Base-by-base conservation (phyloP, 1,140 invertebrate genomes). In the Bursaphelenchus mucronatus region DNA sequence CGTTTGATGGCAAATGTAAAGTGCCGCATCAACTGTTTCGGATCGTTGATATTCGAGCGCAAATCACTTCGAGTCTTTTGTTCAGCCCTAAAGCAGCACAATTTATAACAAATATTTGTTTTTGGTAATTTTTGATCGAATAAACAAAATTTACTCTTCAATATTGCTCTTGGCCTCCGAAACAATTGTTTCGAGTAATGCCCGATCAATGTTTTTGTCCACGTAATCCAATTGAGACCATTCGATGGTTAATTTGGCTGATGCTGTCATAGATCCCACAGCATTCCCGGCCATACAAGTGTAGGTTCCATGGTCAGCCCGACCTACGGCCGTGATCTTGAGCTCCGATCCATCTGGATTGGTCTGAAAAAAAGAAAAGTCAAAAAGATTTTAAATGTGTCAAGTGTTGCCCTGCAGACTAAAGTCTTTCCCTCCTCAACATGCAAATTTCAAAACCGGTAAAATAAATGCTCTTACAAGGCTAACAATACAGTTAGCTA, bases 221-320 rank as follows among this genome's bases (percentile, higher is more conserved):
- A 80, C 43, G 3, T 55, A 40, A 55, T 73, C 69, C 40, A 74
- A 58, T 44, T 77, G 61, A 13, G 73, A 61, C 10, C 49, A 61
- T 10, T 74, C 43, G 15, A 76, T 66, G 15, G 56, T 63, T 41
- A 76, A 54, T 47, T 58, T 40, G 30, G 74, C 76, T 21, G 76
- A 73, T 10, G 74, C 63, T 15, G 76, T 79, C 76, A 78, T 78
- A 8, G 76, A 68, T 6, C 75, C 75, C 10, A 76, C 73, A 8
- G 66, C 52, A 57, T 78, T 77, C 10, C 76, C 78, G 8, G 79
- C 78, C 78, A 80, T 79, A 52, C 78, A 80, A 21, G 77, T 66
- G 61, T 73, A 80, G 41, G 44, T 67, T 39, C 78, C 78, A 51
- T 80, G 53, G 49, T 68, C 66, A 40, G 41, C 52, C 40, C 69